Evolutionary conservation across 2,888 invertebrate species (phyloP).

Genomic region (Meta bourneti): DNA sequence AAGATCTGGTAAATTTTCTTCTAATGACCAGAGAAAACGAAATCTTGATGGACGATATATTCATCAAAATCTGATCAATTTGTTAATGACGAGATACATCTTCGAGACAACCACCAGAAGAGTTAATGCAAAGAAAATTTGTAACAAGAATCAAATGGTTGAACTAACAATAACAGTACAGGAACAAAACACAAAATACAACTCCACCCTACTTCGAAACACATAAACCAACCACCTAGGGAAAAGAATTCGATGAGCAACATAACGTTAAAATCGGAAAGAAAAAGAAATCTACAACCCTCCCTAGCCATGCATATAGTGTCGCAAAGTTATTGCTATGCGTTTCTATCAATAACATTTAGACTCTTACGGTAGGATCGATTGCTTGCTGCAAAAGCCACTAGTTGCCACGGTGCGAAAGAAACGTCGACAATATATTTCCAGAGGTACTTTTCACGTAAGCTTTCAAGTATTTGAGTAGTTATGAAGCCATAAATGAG

Average conservation of each 20-base stretch:
- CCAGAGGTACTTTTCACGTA: conserved; percentile 36
- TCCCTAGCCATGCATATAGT: conserved; percentile 43
- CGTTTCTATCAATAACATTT: conserved; percentile 65
- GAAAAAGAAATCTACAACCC: conserved; percentile 33
- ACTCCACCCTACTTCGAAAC: not conserved
- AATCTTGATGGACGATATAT: too few species aligned
- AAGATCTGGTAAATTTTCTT: too few species aligned
- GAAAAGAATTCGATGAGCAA: conserved; percentile 49
- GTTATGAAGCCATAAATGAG: conserved; percentile 57
- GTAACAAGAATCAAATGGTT: conserved; percentile 22
- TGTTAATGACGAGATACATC: too few species aligned
- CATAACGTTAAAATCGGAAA: conserved; percentile 31
- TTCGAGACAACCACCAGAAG: too few species aligned
- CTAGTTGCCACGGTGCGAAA: conserved; percentile 30
- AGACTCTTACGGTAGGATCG: conserved; percentile 27
- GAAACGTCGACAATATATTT: conserved; percentile 39
- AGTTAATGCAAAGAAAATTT: too few species aligned
- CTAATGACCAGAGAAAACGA: too few species aligned
- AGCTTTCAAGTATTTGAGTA: conserved; percentile 50
- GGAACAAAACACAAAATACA: not conserved
- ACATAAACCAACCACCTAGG: not conserved
- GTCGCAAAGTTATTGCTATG: conserved; percentile 60
- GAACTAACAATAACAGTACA: not conserved
- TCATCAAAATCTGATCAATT: too few species aligned
- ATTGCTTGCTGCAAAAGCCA: conserved; percentile 40